Conservation (phyloP, 1,140 invertebrate species). For the Himalopsyche phryganea region DNA sequence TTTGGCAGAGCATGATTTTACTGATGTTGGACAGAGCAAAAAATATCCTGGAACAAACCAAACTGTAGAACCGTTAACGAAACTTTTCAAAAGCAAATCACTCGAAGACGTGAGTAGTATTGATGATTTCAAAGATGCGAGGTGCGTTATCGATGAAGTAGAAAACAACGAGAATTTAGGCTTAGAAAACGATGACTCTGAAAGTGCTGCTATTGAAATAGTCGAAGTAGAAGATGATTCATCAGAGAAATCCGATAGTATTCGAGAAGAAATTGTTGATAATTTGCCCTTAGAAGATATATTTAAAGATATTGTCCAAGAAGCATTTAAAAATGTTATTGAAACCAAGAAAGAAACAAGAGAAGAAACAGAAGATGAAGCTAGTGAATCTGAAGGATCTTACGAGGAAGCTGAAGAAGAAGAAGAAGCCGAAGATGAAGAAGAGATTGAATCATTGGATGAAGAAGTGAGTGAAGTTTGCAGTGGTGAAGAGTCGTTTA, state of each 20-base stretch:
- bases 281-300: not conserved
- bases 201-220: not conserved
- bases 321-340: conserved; percentile 1
- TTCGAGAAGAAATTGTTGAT: not conserved
- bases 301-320: not conserved
- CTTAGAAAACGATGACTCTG: conserved; percentile 6
- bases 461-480: conserved; percentile 3
- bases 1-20: too few relatives aligned
- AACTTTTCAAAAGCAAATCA: not conserved
- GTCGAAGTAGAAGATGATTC: conserved; percentile 14
- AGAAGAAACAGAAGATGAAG: not conserved
- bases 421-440: not conserved
- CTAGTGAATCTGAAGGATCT: not conserved
- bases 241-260: not conserved
- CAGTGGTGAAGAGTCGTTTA: conserved; percentile 1
- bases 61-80: too few relatives aligned
- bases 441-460: not conserved
- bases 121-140: conserved; percentile 6
- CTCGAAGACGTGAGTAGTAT: conserved; percentile 1
- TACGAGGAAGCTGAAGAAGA: conserved; percentile 5
- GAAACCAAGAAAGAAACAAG: not conserved
- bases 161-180: conserved; percentile 29
- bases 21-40: too few relatives aligned
- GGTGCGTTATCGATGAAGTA: conserved; percentile 10
- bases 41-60: too few relatives aligned